Conservation (phyloP, 1,140 invertebrate species). For the Mycetomoellerius zeteki region DNA sequence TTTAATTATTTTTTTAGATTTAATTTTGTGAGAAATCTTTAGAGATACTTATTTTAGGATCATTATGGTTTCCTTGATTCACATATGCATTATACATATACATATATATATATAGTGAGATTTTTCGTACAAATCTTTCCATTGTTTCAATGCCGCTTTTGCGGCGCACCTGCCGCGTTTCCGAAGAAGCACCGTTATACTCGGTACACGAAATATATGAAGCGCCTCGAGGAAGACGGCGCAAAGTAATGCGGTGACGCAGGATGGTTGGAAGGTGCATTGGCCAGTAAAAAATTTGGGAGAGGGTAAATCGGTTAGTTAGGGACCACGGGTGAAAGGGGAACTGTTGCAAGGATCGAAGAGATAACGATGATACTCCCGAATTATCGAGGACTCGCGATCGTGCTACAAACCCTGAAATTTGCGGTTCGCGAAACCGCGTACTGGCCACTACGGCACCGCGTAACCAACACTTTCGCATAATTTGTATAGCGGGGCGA, state of each 20-base stretch:
- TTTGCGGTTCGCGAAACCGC: slow-evolving; percentile 60
- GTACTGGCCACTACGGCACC: slow-evolving; percentile 6
- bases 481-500: slow-evolving; percentile 27
- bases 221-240: slow-evolving; percentile 7
- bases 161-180: slow-evolving; percentile 41
- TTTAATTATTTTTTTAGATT: slow-evolving; percentile 9
- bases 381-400: slow-evolving; percentile 60
- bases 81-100: neutral
- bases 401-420: slow-evolving; percentile 52
- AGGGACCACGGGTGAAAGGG: neutral
- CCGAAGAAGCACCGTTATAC: slow-evolving; percentile 54
- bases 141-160: slow-evolving; percentile 42
- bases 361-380: slow-evolving; percentile 13
- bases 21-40: neutral
- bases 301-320: neutral
- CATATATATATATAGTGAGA: neutral
- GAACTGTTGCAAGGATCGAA: slow-evolving; percentile 4
- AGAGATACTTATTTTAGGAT: neutral
- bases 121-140: slow-evolving; percentile 25
- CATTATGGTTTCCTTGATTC: neutral
- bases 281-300: slow-evolving; percentile 31
- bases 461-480: slow-evolving; percentile 53
- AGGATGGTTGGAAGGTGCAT: slow-evolving; percentile 8
- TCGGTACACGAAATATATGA: slow-evolving; percentile 52
- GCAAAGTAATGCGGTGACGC: neutral